These are phyloP conservation scores for Campylorhamphus procurvoides DNA, from an alignment of 2,113 vertebrate species.

Conservation along the genomic window DNA sequence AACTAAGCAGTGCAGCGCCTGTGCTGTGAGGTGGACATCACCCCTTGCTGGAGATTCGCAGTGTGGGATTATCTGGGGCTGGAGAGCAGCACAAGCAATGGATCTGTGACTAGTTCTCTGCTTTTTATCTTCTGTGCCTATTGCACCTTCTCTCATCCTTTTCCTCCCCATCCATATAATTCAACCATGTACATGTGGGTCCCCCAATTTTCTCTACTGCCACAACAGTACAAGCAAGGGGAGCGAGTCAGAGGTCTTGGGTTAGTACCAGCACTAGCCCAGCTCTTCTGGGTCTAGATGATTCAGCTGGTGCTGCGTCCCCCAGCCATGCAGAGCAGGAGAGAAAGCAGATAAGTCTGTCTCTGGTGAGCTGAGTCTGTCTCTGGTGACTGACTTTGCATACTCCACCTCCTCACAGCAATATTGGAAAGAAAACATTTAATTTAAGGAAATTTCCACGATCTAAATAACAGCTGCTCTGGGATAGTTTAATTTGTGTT, in stretches of 20 bases:
- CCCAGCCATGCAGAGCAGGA: background rate
- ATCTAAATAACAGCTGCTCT: background rate
- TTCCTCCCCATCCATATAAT: background rate
- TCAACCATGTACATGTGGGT: background rate
- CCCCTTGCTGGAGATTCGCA: background rate
- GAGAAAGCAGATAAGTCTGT: background rate
- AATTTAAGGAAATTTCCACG: background rate
- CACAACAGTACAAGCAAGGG: background rate
- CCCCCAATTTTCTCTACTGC: background rate
- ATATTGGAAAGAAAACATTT: background rate
- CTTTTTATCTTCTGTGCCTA: background rate
- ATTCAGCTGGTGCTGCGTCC: background rate
- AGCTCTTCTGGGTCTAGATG: background rate
- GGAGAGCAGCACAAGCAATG: background rate
- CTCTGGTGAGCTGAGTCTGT: background rate
- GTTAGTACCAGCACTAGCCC: background rate
- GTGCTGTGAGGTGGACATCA: background rate
- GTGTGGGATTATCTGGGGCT: background rate
- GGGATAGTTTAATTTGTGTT: background rate
- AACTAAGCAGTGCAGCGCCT: background rate
- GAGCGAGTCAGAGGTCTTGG: background rate
- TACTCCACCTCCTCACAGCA: background rate
- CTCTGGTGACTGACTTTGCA: background rate
- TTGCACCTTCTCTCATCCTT: background rate
- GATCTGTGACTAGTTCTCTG: fast-evolving